Evolutionary conservation across 2,797 vertebrate species (phyloP), one percentile per base, ranked within the genome.

Genomic region (Acipenser oxyrinchus): DNA sequence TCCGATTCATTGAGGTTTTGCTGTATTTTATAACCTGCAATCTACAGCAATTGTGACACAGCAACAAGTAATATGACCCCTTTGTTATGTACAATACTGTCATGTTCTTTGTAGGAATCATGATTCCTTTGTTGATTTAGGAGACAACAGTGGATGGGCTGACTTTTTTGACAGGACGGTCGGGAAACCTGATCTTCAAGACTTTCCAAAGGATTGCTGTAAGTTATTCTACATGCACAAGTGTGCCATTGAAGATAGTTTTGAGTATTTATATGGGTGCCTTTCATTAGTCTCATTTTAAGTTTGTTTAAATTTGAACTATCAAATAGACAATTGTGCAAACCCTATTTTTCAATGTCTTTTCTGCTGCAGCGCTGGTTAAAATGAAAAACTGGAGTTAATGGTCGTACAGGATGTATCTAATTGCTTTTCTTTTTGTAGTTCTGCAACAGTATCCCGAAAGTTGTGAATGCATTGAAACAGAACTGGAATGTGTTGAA

Each of bases 391-490:
- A 37, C 37, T 37, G 37, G 37, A 37, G 37, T 37, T 37, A 37
- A 37, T 37, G 37, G 37, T 37, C 4, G 4, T 37, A 37, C 37
- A 37, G 37, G 5, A 37, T 57, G 1, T 70, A 23, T 69, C 10
- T 67, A 8, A 48, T 9, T 51, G 63, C 18, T 74, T 71, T 65
- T 68, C 74, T 67, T 73, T 61, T 75, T 62, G 62, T 67, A 91
- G 87, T 79, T 70, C 72, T 89, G 74, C 77, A 82, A 72, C 76
- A 86, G 62, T 86, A 85, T 65, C 86, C 88, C 62, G 83, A 88
- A 60, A 73, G 3, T 1, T 93, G 87, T 77, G 70, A 73, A 58
- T 92, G 89, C 74, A 82, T 69, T 49, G 80, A 83, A 74, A 91
- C 83, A 11, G 82, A 91, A 58, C 67, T 92, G 10, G 81, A 85